Evolutionary conservation across 53 echinoderm and acorn worm species (phyloP), one percentile per base, ranked within the genome.

Genomic region (Arbacia lixula): DNA sequence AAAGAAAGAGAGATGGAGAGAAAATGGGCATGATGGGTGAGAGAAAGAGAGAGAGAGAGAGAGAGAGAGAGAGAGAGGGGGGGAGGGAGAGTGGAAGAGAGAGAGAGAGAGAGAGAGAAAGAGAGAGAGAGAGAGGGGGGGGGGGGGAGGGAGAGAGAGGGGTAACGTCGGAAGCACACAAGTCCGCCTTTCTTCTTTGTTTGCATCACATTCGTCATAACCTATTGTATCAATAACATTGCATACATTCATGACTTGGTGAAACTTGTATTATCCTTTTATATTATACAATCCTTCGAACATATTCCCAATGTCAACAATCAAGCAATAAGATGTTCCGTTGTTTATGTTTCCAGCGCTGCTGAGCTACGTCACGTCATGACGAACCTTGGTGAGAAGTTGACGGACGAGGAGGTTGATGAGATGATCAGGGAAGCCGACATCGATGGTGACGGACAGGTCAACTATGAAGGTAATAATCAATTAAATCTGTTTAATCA

Each of bases 401-500:
- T 90, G 36, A 90, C 89, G 27, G 89, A 90, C 67, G 90, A 93
- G 30, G 93, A 93, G 79, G 89, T 93, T 21, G 93, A 93, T 36
- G 93, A 93, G 39, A 90, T 93, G 93, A 93, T 93, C 68, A 75
- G 87, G 50, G 93, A 93, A 56, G 93, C 93, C 17, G 93, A 93
- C 57, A 83, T 87, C 50, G 93, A 93, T 76, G 93, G 93, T 34
- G 93, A 93, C 42, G 93, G 93, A 0, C 89, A 93, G 28, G 93
- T 93, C 68, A 89, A 93, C 71, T 93, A 93, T 46, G 93, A 93
- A 76, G 93, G 93, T 93, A 68, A 36, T 68, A 12, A 57, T 34
- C 21, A n/a, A n/a, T n/a, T n/a, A n/a, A n/a, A n/a, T n/a, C n/a
- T n/a, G n/a, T n/a, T n/a, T n/a, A n/a, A n/a, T n/a, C n/a, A n/a